Conservation (phyloP, 2,113 vertebrate genomes). For the Ictalurus furcatus region DNA sequence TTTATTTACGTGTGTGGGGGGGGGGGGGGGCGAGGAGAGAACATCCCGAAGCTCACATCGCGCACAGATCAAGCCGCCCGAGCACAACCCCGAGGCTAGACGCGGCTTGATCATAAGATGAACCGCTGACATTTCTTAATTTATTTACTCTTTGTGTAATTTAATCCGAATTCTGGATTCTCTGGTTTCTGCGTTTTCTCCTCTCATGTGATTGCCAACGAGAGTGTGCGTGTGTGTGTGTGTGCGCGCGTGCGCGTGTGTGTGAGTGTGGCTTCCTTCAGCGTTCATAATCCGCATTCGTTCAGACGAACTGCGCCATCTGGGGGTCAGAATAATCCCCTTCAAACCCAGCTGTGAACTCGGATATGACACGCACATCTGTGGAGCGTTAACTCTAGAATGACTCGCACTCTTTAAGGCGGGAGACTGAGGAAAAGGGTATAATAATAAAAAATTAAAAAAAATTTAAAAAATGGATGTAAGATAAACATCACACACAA, state of each 20-base stretch:
- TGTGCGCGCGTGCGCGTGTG: no score
- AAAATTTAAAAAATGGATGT: background rate
- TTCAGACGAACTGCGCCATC: slow-evolving; percentile 19
- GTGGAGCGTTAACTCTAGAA: background rate
- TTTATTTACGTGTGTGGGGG: background rate
- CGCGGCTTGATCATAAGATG: background rate
- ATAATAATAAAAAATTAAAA: background rate
- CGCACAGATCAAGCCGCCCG: background rate
- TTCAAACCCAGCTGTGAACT: background rate
- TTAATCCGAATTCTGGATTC: background rate
- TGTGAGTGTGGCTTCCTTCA: background rate
- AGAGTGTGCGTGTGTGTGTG: background rate
- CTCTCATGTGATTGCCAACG: background rate
- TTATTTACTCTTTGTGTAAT: slow-evolving; percentile 4
- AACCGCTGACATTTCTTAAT: background rate
- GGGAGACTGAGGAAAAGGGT: background rate
- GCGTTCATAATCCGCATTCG: background rate
- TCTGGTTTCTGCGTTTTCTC: slow-evolving; percentile 5
- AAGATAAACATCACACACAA: background rate
- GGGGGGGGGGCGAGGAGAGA: background rate
- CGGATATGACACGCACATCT: background rate
- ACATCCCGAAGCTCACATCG: background rate
- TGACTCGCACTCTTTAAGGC: no score
- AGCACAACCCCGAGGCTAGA: background rate
- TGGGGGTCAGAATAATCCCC: slow-evolving; percentile 1